These are phyloP conservation scores for Marasmarcha lunaedactyla DNA, from an alignment of 2,888 invertebrate genomes.

Conservation along the genomic window DNA sequence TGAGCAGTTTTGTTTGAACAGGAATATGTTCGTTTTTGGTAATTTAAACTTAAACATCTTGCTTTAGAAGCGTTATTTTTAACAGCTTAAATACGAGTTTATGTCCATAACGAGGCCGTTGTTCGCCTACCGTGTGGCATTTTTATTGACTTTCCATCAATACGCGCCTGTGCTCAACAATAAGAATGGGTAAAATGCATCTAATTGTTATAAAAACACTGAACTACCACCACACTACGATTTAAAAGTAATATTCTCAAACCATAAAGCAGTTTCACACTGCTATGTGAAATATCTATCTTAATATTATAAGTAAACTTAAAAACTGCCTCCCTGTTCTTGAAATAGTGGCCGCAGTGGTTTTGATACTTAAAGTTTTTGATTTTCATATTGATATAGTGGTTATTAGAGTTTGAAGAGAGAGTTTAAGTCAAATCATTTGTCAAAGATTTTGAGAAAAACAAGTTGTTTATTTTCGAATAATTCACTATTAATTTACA, in stretches of 20 bases:
- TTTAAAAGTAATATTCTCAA: conserved; percentile 66
- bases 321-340: conserved; percentile 24
- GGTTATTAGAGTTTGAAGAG: no score
- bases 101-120: no score
- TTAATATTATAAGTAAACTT: conserved; percentile 70
- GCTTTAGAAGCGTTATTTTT: no score
- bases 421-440: no score
- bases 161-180: conserved; percentile 25
- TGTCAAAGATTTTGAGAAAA: no score
- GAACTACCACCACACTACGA: conserved; percentile 49
- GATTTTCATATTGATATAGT: no score
- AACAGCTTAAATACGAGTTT: no score
- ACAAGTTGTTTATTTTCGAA: no score
- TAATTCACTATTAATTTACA: no score
- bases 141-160: conserved; percentile 40
- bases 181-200: conserved; percentile 56
- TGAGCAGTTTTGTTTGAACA: no score
- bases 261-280: conserved; percentile 67
- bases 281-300: conserved; percentile 67
- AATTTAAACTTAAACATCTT: no score
- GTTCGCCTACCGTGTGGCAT: conserved; percentile 16
- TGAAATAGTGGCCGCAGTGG: conserved; percentile 8
- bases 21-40: no score
- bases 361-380: background rate
- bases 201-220: conserved; percentile 68